Percentiles rank a stretch among this genome's conserved stretches.
phyloP scores from a whole-genome alignment of 2,888 invertebrate genomes.

The Cephalotes varians region DNA sequence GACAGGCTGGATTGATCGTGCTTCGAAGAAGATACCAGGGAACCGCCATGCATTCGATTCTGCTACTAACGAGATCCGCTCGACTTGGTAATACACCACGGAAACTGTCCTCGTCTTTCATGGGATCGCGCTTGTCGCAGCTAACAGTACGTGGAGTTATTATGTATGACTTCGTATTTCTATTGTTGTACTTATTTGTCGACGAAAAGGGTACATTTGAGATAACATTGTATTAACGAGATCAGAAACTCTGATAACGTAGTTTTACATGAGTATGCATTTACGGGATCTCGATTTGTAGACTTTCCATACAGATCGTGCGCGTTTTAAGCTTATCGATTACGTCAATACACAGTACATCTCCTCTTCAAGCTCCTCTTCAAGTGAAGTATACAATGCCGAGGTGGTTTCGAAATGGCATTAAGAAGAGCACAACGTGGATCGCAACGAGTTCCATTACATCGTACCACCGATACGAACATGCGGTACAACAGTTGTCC shows the following conservation, averaged over 20 bases:
- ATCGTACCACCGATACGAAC: background rate
- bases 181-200: background rate
- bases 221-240: background rate
- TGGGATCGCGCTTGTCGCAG: constrained; percentile 82
- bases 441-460: background rate
- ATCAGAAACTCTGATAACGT: background rate
- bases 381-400: background rate
- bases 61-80: constrained; percentile 74
- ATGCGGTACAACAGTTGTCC: background rate
- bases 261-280: background rate
- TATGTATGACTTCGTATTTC: background rate
- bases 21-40: background rate
- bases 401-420: background rate
- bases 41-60: constrained; percentile 77
- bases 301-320: background rate
- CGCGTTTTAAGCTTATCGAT: constrained; percentile 1
- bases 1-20: constrained; percentile 2
- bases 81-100: constrained; percentile 61
- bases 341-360: background rate
- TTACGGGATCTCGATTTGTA: background rate
- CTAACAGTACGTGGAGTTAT: constrained; percentile 82
- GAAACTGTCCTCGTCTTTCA: constrained; percentile 79
- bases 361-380: background rate
- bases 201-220: background rate
- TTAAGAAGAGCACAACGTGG: constrained; percentile 2